Base-by-base conservation (phyloP, 2,888 invertebrate species). In the Cephus pulcher region DNA sequence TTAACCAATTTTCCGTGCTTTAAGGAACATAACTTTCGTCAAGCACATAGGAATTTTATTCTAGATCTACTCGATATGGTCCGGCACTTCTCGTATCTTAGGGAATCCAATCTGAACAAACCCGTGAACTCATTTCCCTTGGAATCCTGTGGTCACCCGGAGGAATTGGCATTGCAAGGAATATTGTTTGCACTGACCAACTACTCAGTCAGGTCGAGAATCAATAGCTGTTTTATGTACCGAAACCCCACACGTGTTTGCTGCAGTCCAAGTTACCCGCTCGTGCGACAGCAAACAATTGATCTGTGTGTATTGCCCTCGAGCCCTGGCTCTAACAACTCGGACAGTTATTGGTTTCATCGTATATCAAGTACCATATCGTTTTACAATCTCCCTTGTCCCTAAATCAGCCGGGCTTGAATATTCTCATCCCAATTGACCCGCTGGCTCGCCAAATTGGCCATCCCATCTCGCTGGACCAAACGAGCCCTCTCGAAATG, bases 151-250 rank as follows among this genome's bases (percentile, higher is more conserved):
- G 75, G 78, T 75, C 74, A 74, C 74, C 69, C 77, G 15, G 69
- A 77, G 75, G 78, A 74, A 71, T 75, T 78, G 75, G 71, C 75
- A 78, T 78, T 78, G 78, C 78, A 75, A 70, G 75, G 78, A 78
- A 78, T 78, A 78, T 75, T 78, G 78, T 78, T 78, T 78, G 78
- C 75, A 75, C 70, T 75, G 78, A 69, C 56, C 78, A 33, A 34
- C 35, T 33, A 74, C 71, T 33, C 71, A 33, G 71, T 30, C 71
- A 32, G 34, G 69, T 75, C 56, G 35, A 40, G 74, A 75, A 78
- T 78, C 78, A 75, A 78, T 78, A 74, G 69, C 75, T 78, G 37
- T 78, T 40, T 78, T 70, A 33, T 75, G 78, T 75, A 70, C 74
- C 71, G 69, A 68, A 33, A 33, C 71, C 23, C 69, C 56, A 56